Evolutionary conservation across 23 tunicate species (phyloP).

Genomic region (Botrylloides violaceus): DNA sequence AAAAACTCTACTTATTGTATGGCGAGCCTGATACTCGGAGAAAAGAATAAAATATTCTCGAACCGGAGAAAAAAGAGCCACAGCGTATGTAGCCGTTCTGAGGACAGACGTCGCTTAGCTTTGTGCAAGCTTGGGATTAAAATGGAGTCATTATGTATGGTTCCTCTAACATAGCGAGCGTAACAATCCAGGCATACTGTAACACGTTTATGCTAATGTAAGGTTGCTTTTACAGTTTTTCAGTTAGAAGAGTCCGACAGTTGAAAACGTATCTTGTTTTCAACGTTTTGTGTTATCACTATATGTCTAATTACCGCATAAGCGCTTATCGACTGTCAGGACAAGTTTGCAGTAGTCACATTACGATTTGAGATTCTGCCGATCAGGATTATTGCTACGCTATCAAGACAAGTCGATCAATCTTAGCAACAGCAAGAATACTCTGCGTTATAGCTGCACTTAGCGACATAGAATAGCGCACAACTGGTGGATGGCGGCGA

Average conservation of each 20-base stretch:
- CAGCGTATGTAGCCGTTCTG: neutral
- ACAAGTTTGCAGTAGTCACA: neutral
- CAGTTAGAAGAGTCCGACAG: neutral
- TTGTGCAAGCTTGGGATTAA: neutral
- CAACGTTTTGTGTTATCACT: neutral
- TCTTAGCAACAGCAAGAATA: too few relatives aligned
- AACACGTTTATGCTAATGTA: neutral
- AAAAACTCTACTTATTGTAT: neutral
- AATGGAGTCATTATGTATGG: neutral
- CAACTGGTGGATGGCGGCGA: constrained; percentile 19
- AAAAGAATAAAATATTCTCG: neutral
- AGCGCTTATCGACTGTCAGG: neutral
- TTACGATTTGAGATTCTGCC: neutral
- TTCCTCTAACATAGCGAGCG: neutral
- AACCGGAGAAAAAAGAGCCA: neutral
- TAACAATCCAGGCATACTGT: neutral
- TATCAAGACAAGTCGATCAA: too few relatives aligned
- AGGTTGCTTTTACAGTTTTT: neutral
- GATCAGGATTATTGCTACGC: neutral
- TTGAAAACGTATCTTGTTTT: neutral
- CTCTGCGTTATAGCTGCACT: too few relatives aligned
- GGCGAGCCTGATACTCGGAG: neutral
- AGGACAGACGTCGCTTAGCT: constrained; percentile 2
- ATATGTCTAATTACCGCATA: neutral
- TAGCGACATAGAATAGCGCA: neutral